Base-by-base conservation (phyloP, 1,140 invertebrate species). In the Dryas iulia region DNA sequence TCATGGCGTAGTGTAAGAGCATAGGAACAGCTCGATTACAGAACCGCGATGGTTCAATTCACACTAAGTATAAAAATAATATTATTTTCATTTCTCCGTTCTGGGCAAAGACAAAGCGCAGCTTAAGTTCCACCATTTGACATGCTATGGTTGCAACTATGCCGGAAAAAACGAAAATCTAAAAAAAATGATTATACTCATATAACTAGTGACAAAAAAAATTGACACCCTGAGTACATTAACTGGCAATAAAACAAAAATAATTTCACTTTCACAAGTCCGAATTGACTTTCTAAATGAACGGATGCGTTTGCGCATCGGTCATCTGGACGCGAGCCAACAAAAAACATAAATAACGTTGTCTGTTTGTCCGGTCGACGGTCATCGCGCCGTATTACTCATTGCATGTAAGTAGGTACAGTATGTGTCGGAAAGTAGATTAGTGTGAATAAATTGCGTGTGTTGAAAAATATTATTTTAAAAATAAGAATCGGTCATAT, bases 241-340 rank as follows among this genome's bases (percentile, higher is more conserved):
- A n/a, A n/a, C n/a, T n/a, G n/a, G n/a, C n/a, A n/a, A n/a, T n/a
- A n/a, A 31, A 31, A 47, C 14, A 47, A 47, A 18, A 8, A 47
- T 47, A 21, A 64, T 63, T 63, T 69, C 21, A 59, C 60, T 69
- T 64, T 64, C 58, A 63, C 56, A 30, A 52, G 60, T 63, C 39
- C 31, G 8, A 57, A 57, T 57, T 25, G 53, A 69, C 67, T 69
- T 69, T 69, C 67, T 69, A 69, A 69, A 69, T 69, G 64, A 69
- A 69, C 67, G 35, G n/a, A 64, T 63, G 60, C 62, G 62, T 14
- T 26, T 65, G 62, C 66, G 66, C 66, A 72, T 30, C 73, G 73
- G 73, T 75, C 73, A 75, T 58, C 73, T 74, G 73, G 73, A 33
- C 54, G 59, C 26, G 26, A 30, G 72, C 72, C 72, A 73, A 57